Conservation (phyloP, 2,888 invertebrate species). For the Drosophila stalkeri region DNA sequence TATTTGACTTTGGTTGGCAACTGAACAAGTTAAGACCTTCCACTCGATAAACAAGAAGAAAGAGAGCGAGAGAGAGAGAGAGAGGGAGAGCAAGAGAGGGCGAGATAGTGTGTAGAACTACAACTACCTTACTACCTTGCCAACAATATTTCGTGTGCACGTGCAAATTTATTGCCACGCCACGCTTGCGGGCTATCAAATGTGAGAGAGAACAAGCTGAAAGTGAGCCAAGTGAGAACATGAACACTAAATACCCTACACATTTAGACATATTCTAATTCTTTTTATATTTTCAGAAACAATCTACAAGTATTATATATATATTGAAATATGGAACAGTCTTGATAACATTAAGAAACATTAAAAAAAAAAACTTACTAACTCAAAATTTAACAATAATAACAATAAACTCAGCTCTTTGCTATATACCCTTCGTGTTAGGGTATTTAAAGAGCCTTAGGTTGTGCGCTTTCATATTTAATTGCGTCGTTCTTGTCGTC, state of each 20-base stretch:
- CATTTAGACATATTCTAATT: background rate
- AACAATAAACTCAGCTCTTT: background rate
- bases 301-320: too few relatives aligned
- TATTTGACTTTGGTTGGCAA: constrained; percentile 31
- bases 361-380: background rate
- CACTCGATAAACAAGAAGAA: constrained; percentile 4
- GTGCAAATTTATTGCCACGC: constrained; percentile 47
- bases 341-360: background rate
- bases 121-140: background rate
- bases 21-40: constrained; percentile 8
- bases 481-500: constrained; percentile 51
- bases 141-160: constrained; percentile 13
- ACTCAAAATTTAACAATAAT: too few relatives aligned
- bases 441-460: constrained; percentile 22
- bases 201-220: constrained; percentile 2
- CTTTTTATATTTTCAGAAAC: too few relatives aligned
- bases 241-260: constrained; percentile 23
- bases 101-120: background rate
- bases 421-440: background rate
- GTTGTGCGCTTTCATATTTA: constrained; percentile 70
- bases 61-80: too few relatives aligned
- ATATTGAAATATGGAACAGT: background rate
- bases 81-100: background rate
- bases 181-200: constrained; percentile 34
- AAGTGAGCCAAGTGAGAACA: background rate